These are phyloP conservation scores for Thymelicus sylvestris DNA, from an alignment of 2,888 invertebrate species.

Conservation along the genomic window DNA sequence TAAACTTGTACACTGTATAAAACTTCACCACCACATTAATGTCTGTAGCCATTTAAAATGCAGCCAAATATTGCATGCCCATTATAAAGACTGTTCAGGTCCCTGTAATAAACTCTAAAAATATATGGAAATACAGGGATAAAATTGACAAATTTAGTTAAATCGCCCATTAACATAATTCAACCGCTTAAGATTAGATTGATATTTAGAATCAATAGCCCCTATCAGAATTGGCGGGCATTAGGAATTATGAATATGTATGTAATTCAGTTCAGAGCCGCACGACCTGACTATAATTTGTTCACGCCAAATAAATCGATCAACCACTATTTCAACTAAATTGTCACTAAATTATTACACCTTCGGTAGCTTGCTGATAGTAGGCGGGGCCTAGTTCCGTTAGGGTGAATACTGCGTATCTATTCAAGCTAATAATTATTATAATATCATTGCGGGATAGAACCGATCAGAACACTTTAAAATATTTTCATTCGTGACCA, in stretches of 20 bases:
- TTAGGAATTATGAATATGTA: slow-evolving; percentile 38
- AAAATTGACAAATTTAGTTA: slow-evolving; percentile 36
- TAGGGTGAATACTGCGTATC: slow-evolving; percentile 24
- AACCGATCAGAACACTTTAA: not conserved
- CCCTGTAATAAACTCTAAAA: slow-evolving; percentile 22
- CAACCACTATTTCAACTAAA: slow-evolving; percentile 37
- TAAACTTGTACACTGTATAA: no score
- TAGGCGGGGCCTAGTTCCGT: slow-evolving; percentile 39
- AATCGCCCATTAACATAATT: slow-evolving; percentile 40
- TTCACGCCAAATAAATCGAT: slow-evolving; percentile 51
- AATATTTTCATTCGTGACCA: not conserved
- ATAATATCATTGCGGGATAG: not conserved
- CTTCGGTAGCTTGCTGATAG: slow-evolving; percentile 38
- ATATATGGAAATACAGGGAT: slow-evolving; percentile 27
- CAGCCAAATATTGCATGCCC: slow-evolving; percentile 9
- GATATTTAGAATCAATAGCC: slow-evolving; percentile 42
- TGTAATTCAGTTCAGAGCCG: slow-evolving; percentile 32
- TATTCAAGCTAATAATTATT: slow-evolving; percentile 1
- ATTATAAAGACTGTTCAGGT: slow-evolving; percentile 1
- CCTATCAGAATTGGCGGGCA: slow-evolving; percentile 39
- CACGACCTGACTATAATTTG: slow-evolving; percentile 54
- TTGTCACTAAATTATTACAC: slow-evolving; percentile 37
- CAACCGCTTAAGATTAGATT: slow-evolving; percentile 36
- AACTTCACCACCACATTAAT: no score
- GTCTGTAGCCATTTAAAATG: no score